Percentiles rank a stretch among this genome's conserved stretches.
phyloP scores from a whole-genome alignment of 2,888 invertebrate species.

The Ethmia dodecea region DNA sequence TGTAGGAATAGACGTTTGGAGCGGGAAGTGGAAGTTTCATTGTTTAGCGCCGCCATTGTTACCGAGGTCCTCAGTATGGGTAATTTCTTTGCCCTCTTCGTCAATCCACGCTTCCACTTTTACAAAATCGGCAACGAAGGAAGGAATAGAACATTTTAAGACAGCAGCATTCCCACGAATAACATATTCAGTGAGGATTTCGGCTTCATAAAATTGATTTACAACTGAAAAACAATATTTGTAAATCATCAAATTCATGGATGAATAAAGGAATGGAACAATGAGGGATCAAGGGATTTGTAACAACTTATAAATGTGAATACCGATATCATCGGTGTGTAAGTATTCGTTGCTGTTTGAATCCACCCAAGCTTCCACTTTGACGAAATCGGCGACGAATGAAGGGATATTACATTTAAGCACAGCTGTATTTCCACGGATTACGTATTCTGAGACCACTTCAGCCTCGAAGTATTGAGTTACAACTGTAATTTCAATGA shows the following conservation, averaged over 20 bases:
- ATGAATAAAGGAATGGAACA: slow-evolving; percentile 3
- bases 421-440: slow-evolving; percentile 91
- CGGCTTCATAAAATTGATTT: slow-evolving; percentile 93
- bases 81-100: slow-evolving; percentile 82
- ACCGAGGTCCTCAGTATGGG: slow-evolving; percentile 85
- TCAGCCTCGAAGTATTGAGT: slow-evolving; percentile 93
- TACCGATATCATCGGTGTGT: slow-evolving; percentile 86
- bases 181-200: slow-evolving; percentile 93
- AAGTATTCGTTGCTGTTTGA: slow-evolving; percentile 83
- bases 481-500: slow-evolving; percentile 81
- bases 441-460: slow-evolving; percentile 93
- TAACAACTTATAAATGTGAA: not conserved
- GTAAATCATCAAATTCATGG: not conserved
- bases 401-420: slow-evolving; percentile 94
- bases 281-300: slow-evolving; percentile 6
- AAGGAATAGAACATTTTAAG: slow-evolving; percentile 92
- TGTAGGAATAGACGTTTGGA: slow-evolving; percentile 40
- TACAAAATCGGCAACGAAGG: slow-evolving; percentile 94
- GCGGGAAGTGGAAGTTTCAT: slow-evolving; percentile 41
- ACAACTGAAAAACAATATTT: slow-evolving; percentile 66
- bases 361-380: slow-evolving; percentile 89
- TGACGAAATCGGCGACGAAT: slow-evolving; percentile 94
- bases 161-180: slow-evolving; percentile 93
- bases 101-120: slow-evolving; percentile 90
- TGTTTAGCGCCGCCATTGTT: slow-evolving; percentile 54